A percentile compares a stretch with the other conserved stretches of the same genome.
These are phyloP conservation scores for Eclectus roratus DNA, from an alignment of 2,113 vertebrate genomes.

Conservation along the genomic window DNA sequence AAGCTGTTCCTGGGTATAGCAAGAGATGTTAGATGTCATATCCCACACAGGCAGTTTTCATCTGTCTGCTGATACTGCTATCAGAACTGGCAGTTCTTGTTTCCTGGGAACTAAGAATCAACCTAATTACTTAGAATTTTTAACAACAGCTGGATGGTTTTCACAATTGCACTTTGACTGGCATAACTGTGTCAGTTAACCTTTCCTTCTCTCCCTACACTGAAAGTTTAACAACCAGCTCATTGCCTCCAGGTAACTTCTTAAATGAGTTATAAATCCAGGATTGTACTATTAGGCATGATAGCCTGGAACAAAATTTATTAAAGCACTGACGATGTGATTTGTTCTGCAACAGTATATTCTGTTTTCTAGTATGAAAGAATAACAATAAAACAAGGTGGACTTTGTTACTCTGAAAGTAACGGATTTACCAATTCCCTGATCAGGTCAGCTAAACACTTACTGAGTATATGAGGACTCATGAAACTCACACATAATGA, in stretches of 20 bases:
- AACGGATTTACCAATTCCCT: not conserved
- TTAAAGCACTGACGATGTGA: not conserved
- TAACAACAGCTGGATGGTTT: not conserved
- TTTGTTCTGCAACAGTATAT: not conserved
- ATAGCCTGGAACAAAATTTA: not conserved
- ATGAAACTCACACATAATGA: not conserved
- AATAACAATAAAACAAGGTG: not conserved
- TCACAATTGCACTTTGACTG: not conserved
- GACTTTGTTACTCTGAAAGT: not conserved
- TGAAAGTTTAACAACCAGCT: not conserved
- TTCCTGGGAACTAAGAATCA: not conserved
- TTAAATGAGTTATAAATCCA: not conserved
- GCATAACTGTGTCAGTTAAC: not conserved
- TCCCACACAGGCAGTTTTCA: not conserved
- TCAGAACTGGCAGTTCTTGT: not conserved
- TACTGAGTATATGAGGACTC: not conserved
- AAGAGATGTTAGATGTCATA: not conserved
- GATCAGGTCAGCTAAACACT: not conserved
- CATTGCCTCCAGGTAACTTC: not conserved
- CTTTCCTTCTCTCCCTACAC: not conserved
- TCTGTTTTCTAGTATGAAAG: not conserved
- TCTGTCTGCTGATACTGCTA: not conserved
- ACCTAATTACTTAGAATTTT: not conserved
- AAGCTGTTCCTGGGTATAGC: not conserved
- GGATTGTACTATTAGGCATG: not conserved